Evolutionary conservation across 2,797 vertebrate species (phyloP), one percentile per base, ranked within the genome.

Genomic region (Poliocrania exsul): DNA sequence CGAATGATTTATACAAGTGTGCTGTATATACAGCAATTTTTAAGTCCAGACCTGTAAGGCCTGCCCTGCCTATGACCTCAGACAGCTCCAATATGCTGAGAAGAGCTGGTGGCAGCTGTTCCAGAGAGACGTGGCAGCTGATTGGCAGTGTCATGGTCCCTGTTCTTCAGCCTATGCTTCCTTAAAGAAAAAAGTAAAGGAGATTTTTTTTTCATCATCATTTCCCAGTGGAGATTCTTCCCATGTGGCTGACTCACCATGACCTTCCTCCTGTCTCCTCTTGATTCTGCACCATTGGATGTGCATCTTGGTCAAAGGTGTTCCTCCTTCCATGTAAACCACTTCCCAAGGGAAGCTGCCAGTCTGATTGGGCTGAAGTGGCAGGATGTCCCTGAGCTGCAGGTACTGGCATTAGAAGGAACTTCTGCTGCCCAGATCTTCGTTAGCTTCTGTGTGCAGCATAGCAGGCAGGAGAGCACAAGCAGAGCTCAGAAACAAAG

Each of bases 201-300:
- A 29, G 2, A 2, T 11, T 44, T 42, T 9, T 20, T 66, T 31
- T 26, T 58, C 40, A 46, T 58, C 20, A 3, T 73, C 0, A 2
- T 70, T 92, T 82, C 20, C 37, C 73, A 21, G 7, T 46, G 31
- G 37, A 26, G 37, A 9, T 77, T 61, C 3, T 54, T 42, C 56
- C 28, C 0, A 0, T 21, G 3, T 50, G 53, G 21, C 50, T 86
- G 65, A 6, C 26, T 83, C 19, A 74, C 42, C 67, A 40, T 54
- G 51, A 70, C 14, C 47, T 47, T 80, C 47, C 16, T 62, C 16
- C 75, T 77, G 85, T 66, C 42, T 53, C 10, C 14, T 66, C 40
- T 70, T 86, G 13, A 20, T 86, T 56, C 35, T 81, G 74, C 47
- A 29, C 53, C 1, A 0, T 2, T 50, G 24, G 23, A 37, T 73